Conservation (phyloP, 1,140 invertebrate species). For the Hylaeus anthracinus region DNA sequence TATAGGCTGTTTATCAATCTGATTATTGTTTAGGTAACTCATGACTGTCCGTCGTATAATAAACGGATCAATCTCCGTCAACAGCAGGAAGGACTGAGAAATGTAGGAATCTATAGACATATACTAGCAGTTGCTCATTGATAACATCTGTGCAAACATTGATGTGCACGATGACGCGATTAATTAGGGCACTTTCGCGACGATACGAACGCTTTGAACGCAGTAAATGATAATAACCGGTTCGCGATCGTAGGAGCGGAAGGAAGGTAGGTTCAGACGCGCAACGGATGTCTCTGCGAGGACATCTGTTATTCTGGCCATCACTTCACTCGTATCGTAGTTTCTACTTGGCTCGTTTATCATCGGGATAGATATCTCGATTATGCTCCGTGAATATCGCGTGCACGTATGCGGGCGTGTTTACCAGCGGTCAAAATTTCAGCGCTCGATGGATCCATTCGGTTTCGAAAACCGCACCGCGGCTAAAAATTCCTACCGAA, state of each 20-base stretch:
- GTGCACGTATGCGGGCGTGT: conserved; percentile 31
- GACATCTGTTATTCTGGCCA: conserved; percentile 63
- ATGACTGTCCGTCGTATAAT: conserved; percentile 61
- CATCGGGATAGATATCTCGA: conserved; percentile 63
- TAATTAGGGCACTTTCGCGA: conserved; percentile 14
- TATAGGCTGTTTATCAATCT: not conserved
- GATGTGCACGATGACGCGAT: not conserved
- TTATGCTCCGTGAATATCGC: conserved; percentile 54
- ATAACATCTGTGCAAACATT: conserved; percentile 31
- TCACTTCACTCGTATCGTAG: conserved; percentile 58
- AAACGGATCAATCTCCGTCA: conserved; percentile 73
- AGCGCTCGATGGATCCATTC: conserved; percentile 49
- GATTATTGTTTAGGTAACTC: not conserved
- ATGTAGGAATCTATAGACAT: conserved; percentile 64
- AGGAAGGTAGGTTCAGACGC: conserved; percentile 54
- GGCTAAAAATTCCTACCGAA: conserved; percentile 41
- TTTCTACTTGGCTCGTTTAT: conserved; percentile 60
- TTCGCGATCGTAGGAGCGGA: conserved; percentile 47
- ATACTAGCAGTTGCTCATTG: conserved; percentile 38
- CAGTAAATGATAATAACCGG: conserved; percentile 48
- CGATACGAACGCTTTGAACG: not conserved
- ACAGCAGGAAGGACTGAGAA: conserved; percentile 58
- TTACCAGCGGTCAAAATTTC: conserved; percentile 45
- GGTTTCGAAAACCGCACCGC: conserved; percentile 30
- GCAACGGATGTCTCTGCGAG: conserved; percentile 51